Evolutionary conservation across 2,797 vertebrate species (phyloP).

Genomic region (Pempheris klunzingeri): DNA sequence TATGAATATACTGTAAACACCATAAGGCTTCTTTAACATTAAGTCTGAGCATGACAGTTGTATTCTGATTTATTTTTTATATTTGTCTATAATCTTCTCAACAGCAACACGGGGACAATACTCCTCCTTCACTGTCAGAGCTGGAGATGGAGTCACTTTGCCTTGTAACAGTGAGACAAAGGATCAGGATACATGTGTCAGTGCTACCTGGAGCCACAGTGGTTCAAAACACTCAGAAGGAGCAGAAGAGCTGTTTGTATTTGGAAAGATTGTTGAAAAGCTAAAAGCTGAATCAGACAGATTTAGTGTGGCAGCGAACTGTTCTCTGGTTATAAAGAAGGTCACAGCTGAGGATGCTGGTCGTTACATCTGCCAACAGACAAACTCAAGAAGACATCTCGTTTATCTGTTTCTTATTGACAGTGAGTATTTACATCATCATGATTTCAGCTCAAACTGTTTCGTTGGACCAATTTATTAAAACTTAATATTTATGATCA

Average conservation of each 20-base stretch:
- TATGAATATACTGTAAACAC: too few relatives aligned
- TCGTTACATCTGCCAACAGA: rapidly evolving
- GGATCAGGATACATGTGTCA: not conserved
- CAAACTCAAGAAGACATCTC: rapidly evolving
- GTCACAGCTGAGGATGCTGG: not conserved
- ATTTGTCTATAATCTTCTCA: not conserved
- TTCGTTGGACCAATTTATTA: too few relatives aligned
- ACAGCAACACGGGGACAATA: rapidly evolving
- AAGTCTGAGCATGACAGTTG: too few relatives aligned
- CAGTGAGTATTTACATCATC: slow-evolving; percentile 12
- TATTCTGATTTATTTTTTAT: too few relatives aligned
- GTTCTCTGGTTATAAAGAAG: slow-evolving; percentile 21
- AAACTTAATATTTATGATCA: not conserved
- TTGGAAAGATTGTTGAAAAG: not conserved
- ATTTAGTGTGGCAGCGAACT: slow-evolving; percentile 1
- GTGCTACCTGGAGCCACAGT: not conserved
- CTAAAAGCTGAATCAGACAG: not conserved
- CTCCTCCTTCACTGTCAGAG: not conserved
- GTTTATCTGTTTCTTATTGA: not conserved
- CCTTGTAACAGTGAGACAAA: not conserved
- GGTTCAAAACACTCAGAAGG: rapidly evolving
- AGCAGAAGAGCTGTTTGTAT: not conserved
- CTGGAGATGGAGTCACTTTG: slow-evolving; percentile 3
- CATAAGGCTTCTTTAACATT: too few relatives aligned
- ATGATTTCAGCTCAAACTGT: not conserved